A percentile compares a stretch with the other conserved stretches of the same genome.
These are phyloP conservation scores for Monoplex corrugatus DNA, from an alignment of 2,888 invertebrate genomes.

Conservation along the genomic window DNA sequence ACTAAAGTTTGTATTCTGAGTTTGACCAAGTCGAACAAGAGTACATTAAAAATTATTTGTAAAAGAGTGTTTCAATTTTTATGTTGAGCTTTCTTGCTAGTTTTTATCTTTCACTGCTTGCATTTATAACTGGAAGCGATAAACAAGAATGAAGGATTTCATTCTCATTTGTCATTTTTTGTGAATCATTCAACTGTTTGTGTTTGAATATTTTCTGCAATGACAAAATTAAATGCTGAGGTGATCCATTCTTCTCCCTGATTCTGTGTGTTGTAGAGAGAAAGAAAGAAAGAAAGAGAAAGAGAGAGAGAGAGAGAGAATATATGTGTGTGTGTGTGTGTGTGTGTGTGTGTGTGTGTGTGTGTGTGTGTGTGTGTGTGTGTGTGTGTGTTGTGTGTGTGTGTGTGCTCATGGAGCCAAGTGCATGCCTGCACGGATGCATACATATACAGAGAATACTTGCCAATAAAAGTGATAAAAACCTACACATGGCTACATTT, in stretches of 20 bases:
- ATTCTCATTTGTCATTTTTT: background rate
- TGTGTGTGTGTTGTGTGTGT: background rate
- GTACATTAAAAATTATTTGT: no score
- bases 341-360: background rate
- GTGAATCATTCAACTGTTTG: background rate
- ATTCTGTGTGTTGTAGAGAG: background rate
- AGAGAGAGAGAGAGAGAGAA: no score
- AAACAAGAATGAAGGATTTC: conserved; percentile 6
- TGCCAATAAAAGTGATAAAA: no score
- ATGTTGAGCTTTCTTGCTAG: no score
- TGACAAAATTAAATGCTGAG: background rate
- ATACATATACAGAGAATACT: no score
- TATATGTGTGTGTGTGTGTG: no score
- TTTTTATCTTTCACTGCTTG: no score
- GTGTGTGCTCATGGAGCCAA: background rate
- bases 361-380: background rate
- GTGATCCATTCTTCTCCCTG: background rate
- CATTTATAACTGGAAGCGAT: conserved; percentile 14
- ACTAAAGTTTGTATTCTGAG: no score
- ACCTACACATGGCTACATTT: no score
- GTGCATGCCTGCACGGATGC: background rate
- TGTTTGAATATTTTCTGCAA: conserved; percentile 14
- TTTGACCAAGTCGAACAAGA: no score
- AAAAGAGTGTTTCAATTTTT: no score
- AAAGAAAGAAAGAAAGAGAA: background rate